Evolutionary conservation across 2,113 vertebrate species (phyloP), one percentile per base, ranked within the genome.

Genomic region (Rhea americana): DNA sequence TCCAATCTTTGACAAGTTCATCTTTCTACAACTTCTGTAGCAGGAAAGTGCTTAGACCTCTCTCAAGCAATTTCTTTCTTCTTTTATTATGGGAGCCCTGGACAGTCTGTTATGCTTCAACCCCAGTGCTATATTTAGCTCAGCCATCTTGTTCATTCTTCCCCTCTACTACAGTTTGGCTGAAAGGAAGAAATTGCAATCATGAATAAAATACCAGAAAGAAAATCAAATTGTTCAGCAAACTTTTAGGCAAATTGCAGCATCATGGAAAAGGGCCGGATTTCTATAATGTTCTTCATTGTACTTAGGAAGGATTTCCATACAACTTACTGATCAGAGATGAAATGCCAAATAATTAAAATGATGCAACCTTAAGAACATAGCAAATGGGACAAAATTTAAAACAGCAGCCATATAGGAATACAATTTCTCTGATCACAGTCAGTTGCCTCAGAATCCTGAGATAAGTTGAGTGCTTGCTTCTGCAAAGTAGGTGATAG

Each of bases 21-120:
- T 9, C 35, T 35, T 35, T 35, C 24, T 68, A 86, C 77, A 73
- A 73, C 77, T 93, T 86, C 91, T 96, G 26, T 87, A 90, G 77
- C 80, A 79, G 87, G 71, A 94, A 50, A 94, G 87, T 78, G 78
- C 87, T 95, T 90, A 93, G 93, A 87, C 85, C 88, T 56, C 91
- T 93, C 93, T 93, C 87, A 96, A 96, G 96, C 91, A 88, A 92
- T 96, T 87, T 95, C 94, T 96, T 97, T 95, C 87, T 95, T 96
- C 95, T 93, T 94, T 96, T 89, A 78, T 78, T 80, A 75, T 80
- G 91, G 82, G 63, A 81, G 92, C 72, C 81, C 93, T 94, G 95
- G 94, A 95, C 92, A 95, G 59, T 66, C 63, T 96, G 92, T 89
- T 96, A 75, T 51, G 43, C 84, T 90, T 58, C 90, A 95, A 5